A percentile compares a stretch with the other conserved stretches of the same genome.
These are phyloP conservation scores for Brachycybe producta DNA, from an alignment of 2,888 invertebrate genomes.

Conservation along the genomic window DNA sequence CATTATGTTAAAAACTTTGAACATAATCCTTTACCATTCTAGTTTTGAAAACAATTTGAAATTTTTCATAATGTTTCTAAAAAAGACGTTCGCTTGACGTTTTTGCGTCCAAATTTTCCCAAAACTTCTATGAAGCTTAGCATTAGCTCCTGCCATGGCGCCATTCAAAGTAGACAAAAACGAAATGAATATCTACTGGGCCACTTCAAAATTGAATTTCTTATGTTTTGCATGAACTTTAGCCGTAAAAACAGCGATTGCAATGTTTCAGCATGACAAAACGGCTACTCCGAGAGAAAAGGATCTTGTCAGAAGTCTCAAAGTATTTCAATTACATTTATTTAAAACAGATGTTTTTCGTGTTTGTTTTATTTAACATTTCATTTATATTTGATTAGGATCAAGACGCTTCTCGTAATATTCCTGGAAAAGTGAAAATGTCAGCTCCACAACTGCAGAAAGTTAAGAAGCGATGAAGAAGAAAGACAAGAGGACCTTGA, in stretches of 20 bases:
- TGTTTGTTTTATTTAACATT: background rate
- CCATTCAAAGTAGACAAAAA: no score
- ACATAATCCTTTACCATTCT: no score
- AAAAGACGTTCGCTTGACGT: no score
- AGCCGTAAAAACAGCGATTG: slow-evolving; percentile 79
- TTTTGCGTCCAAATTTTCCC: no score
- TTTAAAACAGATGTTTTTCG: background rate
- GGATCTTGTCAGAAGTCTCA: slow-evolving; percentile 79
- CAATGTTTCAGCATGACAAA: slow-evolving; percentile 76
- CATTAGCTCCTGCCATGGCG: no score
- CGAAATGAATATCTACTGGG: no score
- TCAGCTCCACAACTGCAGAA: slow-evolving; percentile 64
- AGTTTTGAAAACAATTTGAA: no score
- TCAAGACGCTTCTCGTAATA: slow-evolving; percentile 78
- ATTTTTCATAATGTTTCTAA: no score
- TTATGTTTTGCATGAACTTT: slow-evolving; percentile 6
- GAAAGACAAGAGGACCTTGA: no score
- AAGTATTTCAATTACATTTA: slow-evolving; percentile 32
- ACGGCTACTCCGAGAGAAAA: slow-evolving; percentile 59
- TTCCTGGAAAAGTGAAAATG: slow-evolving; percentile 93
- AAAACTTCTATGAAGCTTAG: no score
- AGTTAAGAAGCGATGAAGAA: slow-evolving; percentile 2
- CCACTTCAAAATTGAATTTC: no score
- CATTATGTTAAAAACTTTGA: background rate
- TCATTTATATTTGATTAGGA: slow-evolving; percentile 39